A percentile compares a stretch with the other conserved stretches of the same genome.
phyloP scores from a whole-genome alignment of 2,113 vertebrate genomes.

The Mellivora capensis region DNA sequence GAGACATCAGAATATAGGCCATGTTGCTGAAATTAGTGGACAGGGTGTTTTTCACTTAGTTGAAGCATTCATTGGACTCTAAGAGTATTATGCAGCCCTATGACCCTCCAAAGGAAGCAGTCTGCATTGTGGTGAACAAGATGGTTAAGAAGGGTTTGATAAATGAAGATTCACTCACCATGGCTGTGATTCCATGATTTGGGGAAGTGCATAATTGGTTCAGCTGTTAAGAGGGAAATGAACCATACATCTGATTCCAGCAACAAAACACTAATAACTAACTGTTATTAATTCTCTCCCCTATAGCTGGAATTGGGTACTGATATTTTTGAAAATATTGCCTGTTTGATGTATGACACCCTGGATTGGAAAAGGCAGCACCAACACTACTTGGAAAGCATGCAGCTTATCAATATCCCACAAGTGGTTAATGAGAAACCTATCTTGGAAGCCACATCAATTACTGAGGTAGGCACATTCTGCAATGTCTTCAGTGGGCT shows the following conservation, averaged over 20 bases:
- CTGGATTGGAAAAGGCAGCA: constrained; percentile 91
- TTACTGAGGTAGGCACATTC: constrained; percentile 71
- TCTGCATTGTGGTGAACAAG: background rate
- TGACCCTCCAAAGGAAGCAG: background rate
- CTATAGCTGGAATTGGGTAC: constrained; percentile 85
- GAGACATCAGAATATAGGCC: background rate
- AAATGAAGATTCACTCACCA: background rate
- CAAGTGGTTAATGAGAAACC: constrained; percentile 52
- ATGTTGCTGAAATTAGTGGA: background rate
- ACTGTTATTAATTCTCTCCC: constrained; percentile 76
- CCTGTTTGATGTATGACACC: constrained; percentile 90
- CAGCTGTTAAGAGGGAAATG: background rate
- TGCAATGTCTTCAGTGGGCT: background rate
- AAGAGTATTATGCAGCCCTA: background rate
- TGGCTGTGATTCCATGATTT: background rate
- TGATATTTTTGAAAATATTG: constrained; percentile 87
- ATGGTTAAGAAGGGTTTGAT: background rate
- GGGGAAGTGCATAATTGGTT: background rate
- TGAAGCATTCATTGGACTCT: background rate
- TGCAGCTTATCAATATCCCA: constrained; percentile 84
- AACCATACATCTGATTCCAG: background rate
- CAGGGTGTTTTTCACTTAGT: background rate
- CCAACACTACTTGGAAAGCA: constrained; percentile 85
- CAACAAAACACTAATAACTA: constrained; percentile 31
- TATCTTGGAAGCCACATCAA: background rate